These are phyloP conservation scores for Anarsia innoxiella DNA, from an alignment of 2,888 invertebrate genomes.

Conservation along the genomic window DNA sequence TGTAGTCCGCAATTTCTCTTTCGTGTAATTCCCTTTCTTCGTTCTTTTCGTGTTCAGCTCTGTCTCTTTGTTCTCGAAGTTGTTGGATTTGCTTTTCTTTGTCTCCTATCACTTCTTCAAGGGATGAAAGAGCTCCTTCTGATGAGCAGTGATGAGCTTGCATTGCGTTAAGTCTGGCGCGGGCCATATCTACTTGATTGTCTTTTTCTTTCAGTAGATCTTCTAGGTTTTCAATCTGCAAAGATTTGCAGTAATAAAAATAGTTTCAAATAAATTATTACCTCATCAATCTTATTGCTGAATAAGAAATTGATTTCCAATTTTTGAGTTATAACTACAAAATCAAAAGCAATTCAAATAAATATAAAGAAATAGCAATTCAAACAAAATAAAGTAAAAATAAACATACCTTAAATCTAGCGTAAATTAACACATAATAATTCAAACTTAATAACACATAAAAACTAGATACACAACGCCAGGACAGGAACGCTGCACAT, in stretches of 20 bases:
- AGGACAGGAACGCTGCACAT: no score
- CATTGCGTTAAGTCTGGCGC: constrained; percentile 92
- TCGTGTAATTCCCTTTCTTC: constrained; percentile 96
- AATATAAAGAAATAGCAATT: constrained; percentile 17
- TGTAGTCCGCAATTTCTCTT: constrained; percentile 94
- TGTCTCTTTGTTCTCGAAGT: constrained; percentile 93
- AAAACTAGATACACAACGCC: no score
- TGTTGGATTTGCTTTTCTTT: constrained; percentile 98
- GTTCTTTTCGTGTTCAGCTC: constrained; percentile 96
- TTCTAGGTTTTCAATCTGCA: constrained; percentile 97
- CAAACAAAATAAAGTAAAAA: no score
- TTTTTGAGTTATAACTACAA: not conserved
- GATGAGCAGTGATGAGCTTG: constrained; percentile 96
- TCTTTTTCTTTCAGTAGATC: constrained; percentile 98
- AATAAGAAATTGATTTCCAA: not conserved
- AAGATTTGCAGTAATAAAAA: constrained; percentile 20
- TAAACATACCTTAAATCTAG: constrained; percentile 24
- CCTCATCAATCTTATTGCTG: no score
- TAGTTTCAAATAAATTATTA: no score
- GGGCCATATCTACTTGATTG: constrained; percentile 96
- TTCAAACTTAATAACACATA: no score
- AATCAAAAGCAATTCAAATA: constrained; percentile 7
- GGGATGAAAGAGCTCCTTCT: constrained; percentile 92
- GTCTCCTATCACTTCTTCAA: constrained; percentile 96
- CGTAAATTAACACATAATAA: no score